Evolutionary conservation across 1,140 invertebrate genomes (phyloP).

Genomic region (Oscheius sp.): DNA sequence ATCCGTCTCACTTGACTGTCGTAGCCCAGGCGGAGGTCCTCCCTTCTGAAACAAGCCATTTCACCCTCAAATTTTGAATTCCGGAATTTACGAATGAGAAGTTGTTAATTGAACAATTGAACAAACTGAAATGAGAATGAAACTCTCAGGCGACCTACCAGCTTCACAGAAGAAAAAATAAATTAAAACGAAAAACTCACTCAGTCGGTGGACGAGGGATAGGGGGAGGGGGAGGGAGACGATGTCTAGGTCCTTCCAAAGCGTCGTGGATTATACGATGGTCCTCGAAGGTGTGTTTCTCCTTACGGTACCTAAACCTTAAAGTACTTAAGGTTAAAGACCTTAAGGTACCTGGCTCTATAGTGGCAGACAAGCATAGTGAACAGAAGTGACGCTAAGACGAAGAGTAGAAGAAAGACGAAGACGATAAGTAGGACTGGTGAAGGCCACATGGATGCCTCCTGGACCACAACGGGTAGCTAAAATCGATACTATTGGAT

Average conservation of each 20-base stretch:
- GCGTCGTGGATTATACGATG: neutral
- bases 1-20: neutral
- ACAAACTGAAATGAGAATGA: too few relatives aligned
- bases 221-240: neutral
- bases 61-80: too few relatives aligned
- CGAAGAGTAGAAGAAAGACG: neutral
- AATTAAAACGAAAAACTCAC: neutral
- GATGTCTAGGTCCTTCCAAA: neutral
- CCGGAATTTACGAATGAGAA: too few relatives aligned
- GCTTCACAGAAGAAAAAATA: neutral
- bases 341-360: neutral
- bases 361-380: neutral
- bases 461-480: neutral
- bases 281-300: neutral
- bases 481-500: neutral
- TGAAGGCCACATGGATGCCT: neutral
- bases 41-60: neutral
- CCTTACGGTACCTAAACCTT: neutral
- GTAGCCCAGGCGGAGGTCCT: neutral
- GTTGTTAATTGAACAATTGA: too few relatives aligned
- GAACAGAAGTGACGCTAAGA: neutral
- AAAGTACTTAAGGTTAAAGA: neutral
- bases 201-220: neutral
- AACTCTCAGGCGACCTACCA: too few relatives aligned
- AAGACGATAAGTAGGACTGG: neutral